These are phyloP conservation scores for Tachysurus vachellii DNA, from an alignment of 2,113 vertebrate species.

Conservation along the genomic window DNA sequence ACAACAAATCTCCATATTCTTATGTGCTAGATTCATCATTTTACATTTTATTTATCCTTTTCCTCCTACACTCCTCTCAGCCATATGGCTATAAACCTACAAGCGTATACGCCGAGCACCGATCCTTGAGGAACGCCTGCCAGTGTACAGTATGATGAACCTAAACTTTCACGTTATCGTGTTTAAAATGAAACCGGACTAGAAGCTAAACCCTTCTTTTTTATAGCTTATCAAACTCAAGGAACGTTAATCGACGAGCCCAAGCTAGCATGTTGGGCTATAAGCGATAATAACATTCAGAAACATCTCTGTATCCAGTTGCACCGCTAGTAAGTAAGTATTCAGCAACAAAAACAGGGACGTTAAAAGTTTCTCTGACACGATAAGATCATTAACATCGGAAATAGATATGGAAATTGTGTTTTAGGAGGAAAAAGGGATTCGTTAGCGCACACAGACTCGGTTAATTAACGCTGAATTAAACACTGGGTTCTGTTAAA, in stretches of 20 bases:
- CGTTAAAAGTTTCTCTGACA: background rate
- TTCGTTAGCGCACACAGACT: background rate
- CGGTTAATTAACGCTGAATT: background rate
- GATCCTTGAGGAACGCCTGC: conserved; percentile 3
- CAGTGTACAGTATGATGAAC: background rate
- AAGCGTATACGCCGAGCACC: background rate
- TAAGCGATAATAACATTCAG: background rate
- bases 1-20: background rate
- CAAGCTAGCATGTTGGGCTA: background rate
- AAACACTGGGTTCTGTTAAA: background rate
- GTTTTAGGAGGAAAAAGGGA: background rate
- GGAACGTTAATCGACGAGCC: background rate
- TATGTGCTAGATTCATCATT: background rate
- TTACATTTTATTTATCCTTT: background rate
- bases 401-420: background rate
- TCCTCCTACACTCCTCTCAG: conserved; percentile 1
- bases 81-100: background rate
- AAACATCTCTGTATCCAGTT: background rate
- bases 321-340: too few species aligned
- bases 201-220: background rate
- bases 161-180: background rate
- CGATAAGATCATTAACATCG: background rate
- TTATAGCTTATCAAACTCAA: background rate
- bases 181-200: background rate
- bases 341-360: too few species aligned